phyloP scores from a whole-genome alignment of 2,888 invertebrate genomes.

The Agonopterix arenella region DNA sequence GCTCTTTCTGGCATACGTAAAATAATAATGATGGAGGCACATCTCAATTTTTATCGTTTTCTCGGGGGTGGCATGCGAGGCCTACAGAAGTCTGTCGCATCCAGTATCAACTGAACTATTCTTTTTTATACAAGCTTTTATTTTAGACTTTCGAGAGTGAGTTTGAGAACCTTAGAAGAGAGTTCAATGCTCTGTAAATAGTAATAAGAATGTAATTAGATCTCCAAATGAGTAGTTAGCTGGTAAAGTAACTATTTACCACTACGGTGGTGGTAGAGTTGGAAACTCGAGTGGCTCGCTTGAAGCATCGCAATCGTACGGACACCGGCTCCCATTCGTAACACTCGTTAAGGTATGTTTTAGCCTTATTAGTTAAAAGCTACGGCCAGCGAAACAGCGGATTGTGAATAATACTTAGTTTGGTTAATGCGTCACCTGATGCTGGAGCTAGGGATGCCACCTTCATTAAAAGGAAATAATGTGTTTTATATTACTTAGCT shows the following conservation, averaged over 20 bases:
- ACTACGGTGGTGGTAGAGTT: background rate
- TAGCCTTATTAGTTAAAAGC: conserved; percentile 3
- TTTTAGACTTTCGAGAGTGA: background rate
- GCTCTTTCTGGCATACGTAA: no score
- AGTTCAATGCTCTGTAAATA: conserved; percentile 5
- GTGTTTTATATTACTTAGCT: no score
- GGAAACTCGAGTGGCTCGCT: background rate
- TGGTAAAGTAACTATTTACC: background rate
- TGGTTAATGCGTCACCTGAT: no score
- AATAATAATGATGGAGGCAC: no score
- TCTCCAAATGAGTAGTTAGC: background rate
- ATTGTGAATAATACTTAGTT: background rate
- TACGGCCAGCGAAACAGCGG: background rate
- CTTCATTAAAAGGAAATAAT: no score
- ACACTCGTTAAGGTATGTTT: background rate
- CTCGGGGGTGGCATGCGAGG: no score
- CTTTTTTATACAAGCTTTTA: no score
- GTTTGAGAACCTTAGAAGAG: background rate
- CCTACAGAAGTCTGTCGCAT: no score
- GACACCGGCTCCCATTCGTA: background rate
- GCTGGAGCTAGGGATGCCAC: no score
- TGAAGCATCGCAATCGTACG: background rate
- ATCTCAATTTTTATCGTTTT: no score
- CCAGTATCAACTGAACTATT: no score
- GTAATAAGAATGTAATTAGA: conserved; percentile 5